Conservation (phyloP, 2,113 vertebrate species). For the Cinclus mexicanus region DNA sequence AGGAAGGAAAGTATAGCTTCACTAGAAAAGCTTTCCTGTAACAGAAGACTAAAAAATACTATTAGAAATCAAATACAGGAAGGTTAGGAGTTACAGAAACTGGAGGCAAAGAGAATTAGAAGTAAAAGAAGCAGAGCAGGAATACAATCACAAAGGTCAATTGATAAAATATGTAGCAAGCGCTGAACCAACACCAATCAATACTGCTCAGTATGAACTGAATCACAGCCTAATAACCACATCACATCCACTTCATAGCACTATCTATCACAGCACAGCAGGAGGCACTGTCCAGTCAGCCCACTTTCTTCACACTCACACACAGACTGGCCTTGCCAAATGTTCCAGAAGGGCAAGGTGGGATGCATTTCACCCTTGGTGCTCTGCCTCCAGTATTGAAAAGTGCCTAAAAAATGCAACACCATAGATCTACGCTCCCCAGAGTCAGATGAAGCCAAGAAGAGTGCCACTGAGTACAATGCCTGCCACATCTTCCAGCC, state of each 20-base stretch:
- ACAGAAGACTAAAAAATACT: constrained; percentile 44
- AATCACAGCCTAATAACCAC: constrained; percentile 70
- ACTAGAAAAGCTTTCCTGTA: constrained; percentile 31
- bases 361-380: not conserved
- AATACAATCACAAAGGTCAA: constrained; percentile 69
- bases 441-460: not conserved
- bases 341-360: not conserved
- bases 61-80: constrained; percentile 37
- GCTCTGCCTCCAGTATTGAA: not conserved
- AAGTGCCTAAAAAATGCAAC: not conserved
- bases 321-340: not conserved
- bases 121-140: constrained; percentile 51
- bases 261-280: constrained; percentile 54
- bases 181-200: constrained; percentile 65
- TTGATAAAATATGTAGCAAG: constrained; percentile 67
- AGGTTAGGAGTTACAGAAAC: constrained; percentile 59
- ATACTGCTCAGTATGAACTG: constrained; percentile 61
- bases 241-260: constrained; percentile 54
- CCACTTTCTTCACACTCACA: not conserved
- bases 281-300: constrained; percentile 18
- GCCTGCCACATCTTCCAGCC: accelerated
- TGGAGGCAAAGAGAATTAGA: constrained; percentile 65
- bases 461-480: accelerated
- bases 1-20: not conserved
- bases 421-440: accelerated